Evolutionary conservation across 2,797 vertebrate genomes (phyloP).

Genomic region (Leucoraja ocellata): DNA sequence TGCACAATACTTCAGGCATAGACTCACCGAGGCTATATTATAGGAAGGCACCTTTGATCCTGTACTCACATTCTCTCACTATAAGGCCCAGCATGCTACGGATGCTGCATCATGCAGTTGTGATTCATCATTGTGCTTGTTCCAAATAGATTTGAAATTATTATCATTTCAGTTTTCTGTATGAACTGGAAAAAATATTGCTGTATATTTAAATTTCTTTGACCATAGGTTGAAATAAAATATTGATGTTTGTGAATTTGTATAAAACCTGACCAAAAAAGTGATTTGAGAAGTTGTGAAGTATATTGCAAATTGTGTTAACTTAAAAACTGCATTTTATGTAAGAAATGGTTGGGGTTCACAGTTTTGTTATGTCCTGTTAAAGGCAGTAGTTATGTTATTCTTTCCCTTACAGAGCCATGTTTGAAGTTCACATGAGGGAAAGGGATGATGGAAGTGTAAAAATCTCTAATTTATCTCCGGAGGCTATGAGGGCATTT

Average conservation of each 20-base stretch:
- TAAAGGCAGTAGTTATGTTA: constrained; percentile 1
- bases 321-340: background rate
- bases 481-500: constrained; percentile 72
- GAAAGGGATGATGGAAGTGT: constrained; percentile 82
- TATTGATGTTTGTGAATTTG: background rate
- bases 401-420: constrained; percentile 62
- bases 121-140: background rate
- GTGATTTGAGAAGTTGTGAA: background rate
- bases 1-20: no score
- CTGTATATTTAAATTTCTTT: background rate
- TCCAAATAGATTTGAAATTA: background rate
- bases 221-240: background rate
- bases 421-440: constrained; percentile 95
- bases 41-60: no score
- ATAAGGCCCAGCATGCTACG: no score
- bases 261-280: background rate
- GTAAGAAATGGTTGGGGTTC: background rate
- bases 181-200: background rate
- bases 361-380: background rate
- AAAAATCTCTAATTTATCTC: constrained; percentile 75
- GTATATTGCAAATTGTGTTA: background rate
- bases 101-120: background rate
- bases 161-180: background rate
- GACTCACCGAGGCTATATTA: no score
- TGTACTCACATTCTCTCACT: no score